Evolutionary conservation across 2,888 invertebrate genomes (phyloP), one percentile per base, ranked within the genome.

Genomic region (Bruchidius siliquastri): DNA sequence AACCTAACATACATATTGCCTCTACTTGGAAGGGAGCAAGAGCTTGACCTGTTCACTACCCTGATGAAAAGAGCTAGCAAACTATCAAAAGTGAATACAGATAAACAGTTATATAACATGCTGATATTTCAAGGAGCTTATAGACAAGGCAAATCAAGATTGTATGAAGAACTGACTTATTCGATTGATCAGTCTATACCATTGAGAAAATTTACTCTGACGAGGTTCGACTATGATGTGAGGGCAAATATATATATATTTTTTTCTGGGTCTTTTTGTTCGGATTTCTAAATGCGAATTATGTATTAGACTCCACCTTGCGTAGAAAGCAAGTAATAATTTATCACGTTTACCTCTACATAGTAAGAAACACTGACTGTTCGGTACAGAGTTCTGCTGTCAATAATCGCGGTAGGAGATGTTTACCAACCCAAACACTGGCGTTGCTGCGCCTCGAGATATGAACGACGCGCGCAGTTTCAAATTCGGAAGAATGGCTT

Each of bases 131-230:
- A 90, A 84, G 91, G 91, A 0, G 89, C 88, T 67, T 86, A 88
- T 0, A 85, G 89, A 70, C 88, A 90, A 70, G 92, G 92, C 0
- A 92, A 91, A 83, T 89, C 89, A 0, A 88, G 92, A 73, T 82
- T 92, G 13, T 79, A 91, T 21, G 88, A 90, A 70, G 91, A 91
- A 84, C 87, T 90, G 73, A 82, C 89, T 8, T 85, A 85, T 76
- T 79, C 86, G 3, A 87, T 89, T 4, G 88, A 89, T 0, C 77
- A 80, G 20, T 81, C 79, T 2, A 80, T 87, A 21, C 84, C 85
- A 0, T 81, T 84, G 21, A 84, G 86, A 74, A 85, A 84, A 74
- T 83, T 88, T 73, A 81, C 83, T 0, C 76, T 88, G n/a, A 81
- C 81, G 0, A 75, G 81, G 20, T 80, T 78, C 20, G 87, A 88